These are phyloP conservation scores for Bovichtus variegatus DNA, from an alignment of 2,797 vertebrate species.

Conservation along the genomic window DNA sequence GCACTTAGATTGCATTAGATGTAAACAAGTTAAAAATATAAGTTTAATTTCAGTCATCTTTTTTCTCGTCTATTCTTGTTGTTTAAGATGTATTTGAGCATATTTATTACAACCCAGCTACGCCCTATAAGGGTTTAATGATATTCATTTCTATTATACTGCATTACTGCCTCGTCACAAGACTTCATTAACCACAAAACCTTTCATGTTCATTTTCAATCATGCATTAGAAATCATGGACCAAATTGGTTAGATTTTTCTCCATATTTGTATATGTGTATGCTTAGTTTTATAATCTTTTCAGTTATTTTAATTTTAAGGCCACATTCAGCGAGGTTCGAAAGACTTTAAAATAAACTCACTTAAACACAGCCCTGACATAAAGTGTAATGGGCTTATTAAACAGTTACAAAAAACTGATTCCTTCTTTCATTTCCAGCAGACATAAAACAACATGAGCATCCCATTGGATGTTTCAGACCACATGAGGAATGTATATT, in stretches of 20 bases:
- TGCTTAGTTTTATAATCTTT: background rate
- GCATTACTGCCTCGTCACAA: conserved; percentile 1
- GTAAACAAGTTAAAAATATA: conserved; percentile 10
- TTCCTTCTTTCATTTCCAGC: background rate
- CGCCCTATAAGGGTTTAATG: background rate
- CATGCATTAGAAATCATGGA: background rate
- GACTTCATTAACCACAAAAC: background rate
- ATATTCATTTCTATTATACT: background rate
- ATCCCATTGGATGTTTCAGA: background rate
- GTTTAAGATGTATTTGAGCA: background rate
- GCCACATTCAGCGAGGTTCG: background rate
- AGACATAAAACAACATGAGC: background rate
- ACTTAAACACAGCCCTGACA: background rate
- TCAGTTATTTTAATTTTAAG: background rate
- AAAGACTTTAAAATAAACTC: background rate
- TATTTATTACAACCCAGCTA: background rate
- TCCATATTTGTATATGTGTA: background rate
- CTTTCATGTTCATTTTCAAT: background rate
- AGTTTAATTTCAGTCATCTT: background rate
- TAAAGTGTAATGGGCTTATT: background rate
- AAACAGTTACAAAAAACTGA: background rate
- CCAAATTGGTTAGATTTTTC: background rate
- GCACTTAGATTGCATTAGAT: background rate
- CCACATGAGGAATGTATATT: background rate
- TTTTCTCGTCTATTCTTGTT: background rate